Conservation (phyloP, 1,140 invertebrate species). For the Lepidurus apus region DNA sequence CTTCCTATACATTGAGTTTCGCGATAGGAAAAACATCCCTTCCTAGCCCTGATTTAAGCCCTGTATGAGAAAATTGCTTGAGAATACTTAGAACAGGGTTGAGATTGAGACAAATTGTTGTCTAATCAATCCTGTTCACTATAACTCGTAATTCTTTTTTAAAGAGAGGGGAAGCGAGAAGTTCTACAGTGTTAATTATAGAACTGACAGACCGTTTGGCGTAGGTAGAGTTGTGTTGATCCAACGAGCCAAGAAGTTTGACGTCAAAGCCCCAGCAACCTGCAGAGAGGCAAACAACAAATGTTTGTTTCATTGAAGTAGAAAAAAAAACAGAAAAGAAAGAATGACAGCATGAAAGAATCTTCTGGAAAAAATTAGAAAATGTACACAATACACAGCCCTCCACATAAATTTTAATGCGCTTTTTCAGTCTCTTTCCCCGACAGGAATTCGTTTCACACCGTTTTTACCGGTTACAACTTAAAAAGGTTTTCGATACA, state of each 20-base stretch:
- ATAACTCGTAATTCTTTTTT: conserved; percentile 6
- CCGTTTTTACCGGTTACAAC: too few species aligned
- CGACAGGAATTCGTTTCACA: background rate
- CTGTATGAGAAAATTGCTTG: too few species aligned
- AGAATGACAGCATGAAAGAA: background rate
- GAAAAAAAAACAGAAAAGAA: too few species aligned
- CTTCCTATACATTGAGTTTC: too few species aligned
- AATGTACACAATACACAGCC: background rate
- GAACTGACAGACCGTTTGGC: background rate
- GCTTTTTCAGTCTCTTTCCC: background rate
- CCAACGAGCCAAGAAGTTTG: background rate
- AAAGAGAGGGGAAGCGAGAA: background rate
- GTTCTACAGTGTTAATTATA: conserved; percentile 9
- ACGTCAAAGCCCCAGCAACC: conserved; percentile 13
- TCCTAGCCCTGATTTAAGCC: too few species aligned
- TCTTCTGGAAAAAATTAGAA: background rate
- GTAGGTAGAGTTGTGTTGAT: background rate
- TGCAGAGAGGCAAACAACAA: background rate
- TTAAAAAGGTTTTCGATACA: background rate
- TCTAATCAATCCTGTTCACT: too few species aligned
- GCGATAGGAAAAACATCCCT: too few species aligned
- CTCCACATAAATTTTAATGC: background rate
- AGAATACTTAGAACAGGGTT: too few species aligned
- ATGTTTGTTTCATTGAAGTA: background rate
- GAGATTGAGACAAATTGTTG: too few species aligned